Base-by-base conservation (phyloP, 2,113 vertebrate genomes). In the Dolichallabes microphthalmus region DNA sequence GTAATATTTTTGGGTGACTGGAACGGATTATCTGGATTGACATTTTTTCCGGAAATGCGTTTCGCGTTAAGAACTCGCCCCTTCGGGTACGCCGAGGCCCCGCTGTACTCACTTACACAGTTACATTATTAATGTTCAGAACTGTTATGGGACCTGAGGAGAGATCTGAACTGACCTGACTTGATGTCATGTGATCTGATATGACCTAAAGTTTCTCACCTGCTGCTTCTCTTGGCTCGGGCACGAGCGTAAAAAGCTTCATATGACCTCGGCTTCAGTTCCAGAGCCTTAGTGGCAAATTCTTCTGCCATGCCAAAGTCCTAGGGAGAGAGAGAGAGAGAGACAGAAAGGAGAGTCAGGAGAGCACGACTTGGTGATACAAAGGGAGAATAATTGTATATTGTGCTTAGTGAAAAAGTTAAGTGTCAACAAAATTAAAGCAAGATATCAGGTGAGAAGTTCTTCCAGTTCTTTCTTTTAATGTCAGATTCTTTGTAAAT, bases 271-370 rank as follows among this genome's bases (percentile, higher is more conserved):
- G 98, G 97, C 90, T 99, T 99, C 88, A 99, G 93, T 80, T 99
- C 98, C 83, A 99, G 86, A 2, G 98, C 98, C 94, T 99, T 99
- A 77, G 96, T 97, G 86, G 98, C 98, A 92, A 99, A 98, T 85
- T 99, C 98, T 87, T 99, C 98, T 9, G 98, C 98, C 92, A 99
- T 95, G 83, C 98, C 98, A 82, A 99, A 99, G 89, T 99, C 98
- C 98, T 99, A 89, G 32, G 76, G 66, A 76, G 68, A 76, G 63
- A 73, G 25, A n/a, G 14, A 12, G 8, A 58, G 39, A 74, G 15
- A 77, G 85, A 85, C 76, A 85, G 85, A 84, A 74, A 81, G 71
- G 15, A 19, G 55, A 19, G 15, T 19, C 14, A 19, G 17, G 55
- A 57, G 17, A 57, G 15, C 55, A 0, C 0, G 45, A 45, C 0